Evolutionary conservation across 2,888 invertebrate genomes (phyloP).

Genomic region (Flexamia atlantica): DNA sequence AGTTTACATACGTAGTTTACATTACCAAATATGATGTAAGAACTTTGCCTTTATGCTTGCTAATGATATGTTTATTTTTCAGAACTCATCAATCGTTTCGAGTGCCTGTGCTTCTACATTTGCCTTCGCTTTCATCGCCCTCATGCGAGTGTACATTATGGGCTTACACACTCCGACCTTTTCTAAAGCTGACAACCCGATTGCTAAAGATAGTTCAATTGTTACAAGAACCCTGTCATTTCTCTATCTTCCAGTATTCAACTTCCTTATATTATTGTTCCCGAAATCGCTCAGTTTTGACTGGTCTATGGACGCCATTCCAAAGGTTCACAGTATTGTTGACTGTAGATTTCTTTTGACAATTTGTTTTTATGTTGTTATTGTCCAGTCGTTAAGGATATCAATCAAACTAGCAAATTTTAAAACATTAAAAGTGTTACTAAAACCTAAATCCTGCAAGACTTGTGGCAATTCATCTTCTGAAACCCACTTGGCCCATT

Average conservation of each 20-base stretch:
- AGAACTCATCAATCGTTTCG: slow-evolving; percentile 12
- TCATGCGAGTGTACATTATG: slow-evolving; percentile 88
- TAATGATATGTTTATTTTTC: slow-evolving; percentile 30
- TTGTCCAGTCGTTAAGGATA: neutral
- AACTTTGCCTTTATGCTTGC: too few relatives aligned
- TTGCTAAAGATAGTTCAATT: slow-evolving; percentile 90
- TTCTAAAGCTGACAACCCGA: slow-evolving; percentile 97
- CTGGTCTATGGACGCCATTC: slow-evolving; percentile 99
- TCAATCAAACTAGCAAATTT: neutral
- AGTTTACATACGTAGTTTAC: too few relatives aligned
- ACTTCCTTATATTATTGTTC: slow-evolving; percentile 91
- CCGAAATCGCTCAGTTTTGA: slow-evolving; percentile 96
- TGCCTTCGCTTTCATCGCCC: slow-evolving; percentile 78
- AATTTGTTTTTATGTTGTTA: slow-evolving; percentile 83
- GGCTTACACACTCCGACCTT: slow-evolving; percentile 87
- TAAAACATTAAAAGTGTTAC: neutral
- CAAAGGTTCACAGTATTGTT: slow-evolving; percentile 86
- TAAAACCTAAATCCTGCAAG: slow-evolving; percentile 23
- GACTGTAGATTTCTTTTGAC: slow-evolving; percentile 90
- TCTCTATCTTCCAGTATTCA: slow-evolving; percentile 93
- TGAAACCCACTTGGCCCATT: slow-evolving; percentile 16
- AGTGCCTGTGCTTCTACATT: slow-evolving; percentile 45
- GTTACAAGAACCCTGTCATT: slow-evolving; percentile 93
- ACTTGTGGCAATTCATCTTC: neutral
- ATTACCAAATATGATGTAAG: too few relatives aligned